Evolutionary conservation across 1,140 invertebrate species (phyloP), one percentile per base, ranked within the genome.

Genomic region (Brachionus rubens): DNA sequence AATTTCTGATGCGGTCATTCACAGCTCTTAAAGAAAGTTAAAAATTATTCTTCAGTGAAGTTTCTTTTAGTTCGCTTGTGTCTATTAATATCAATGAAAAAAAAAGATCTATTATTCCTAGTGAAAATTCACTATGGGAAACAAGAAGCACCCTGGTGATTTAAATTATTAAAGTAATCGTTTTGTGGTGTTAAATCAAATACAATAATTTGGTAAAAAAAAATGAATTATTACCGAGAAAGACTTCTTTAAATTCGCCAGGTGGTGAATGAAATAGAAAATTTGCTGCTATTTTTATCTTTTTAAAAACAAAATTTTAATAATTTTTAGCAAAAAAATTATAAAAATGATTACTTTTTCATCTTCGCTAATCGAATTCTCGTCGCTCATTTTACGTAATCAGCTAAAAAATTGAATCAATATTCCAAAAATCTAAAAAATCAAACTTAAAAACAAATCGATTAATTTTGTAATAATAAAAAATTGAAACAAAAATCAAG

Each of bases 171-270:
- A n/a, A n/a, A n/a, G n/a, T n/a, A n/a, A n/a, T n/a, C n/a, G n/a
- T n/a, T n/a, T n/a, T n/a, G n/a, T n/a, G n/a, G n/a, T n/a, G n/a
- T n/a, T n/a, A n/a, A n/a, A n/a, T n/a, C n/a, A n/a, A n/a, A n/a
- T n/a, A n/a, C n/a, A n/a, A n/a, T n/a, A n/a, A n/a, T n/a, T 36
- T 36, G 33, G 9, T 9, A 5, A 9, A 36, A 36, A 36, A 36
- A 5, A 5, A 12, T 72, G 21, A 65, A 77, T 24, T 82, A 82
- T 83, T 83, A 89, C 88, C 89, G 87, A 98, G 98, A 84, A 99
- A 98, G 72, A 99, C 96, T 89, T 99, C 96, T 86, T 98, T 98
- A 83, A 99, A 99, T 88, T 99, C 96, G 78, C 96, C 96, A 68
- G 96, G 96, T 28, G 96, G 96, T 54, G 95, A 95, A 87, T 98